Conservation (phyloP, 2,888 invertebrate species). For the Euzetes globulus region DNA sequence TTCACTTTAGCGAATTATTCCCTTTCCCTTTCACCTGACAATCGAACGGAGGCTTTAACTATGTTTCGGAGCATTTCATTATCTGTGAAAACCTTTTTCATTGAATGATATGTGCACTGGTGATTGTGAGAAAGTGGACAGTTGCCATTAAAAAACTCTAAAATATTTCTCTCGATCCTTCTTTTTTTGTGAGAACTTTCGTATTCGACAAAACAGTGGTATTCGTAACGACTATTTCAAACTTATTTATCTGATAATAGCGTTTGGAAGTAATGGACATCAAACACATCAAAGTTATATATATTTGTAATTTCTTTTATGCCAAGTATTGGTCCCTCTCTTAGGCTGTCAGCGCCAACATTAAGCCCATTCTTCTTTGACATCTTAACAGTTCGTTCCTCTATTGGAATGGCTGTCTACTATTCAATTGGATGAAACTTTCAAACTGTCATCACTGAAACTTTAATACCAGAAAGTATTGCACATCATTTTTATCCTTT, state of each 20-base stretch:
- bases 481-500: slow-evolving; percentile 19
- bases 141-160: not conserved
- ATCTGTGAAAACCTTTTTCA: not conserved
- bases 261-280: not conserved
- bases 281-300: slow-evolving; percentile 15
- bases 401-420: not conserved
- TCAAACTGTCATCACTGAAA: slow-evolving; percentile 26
- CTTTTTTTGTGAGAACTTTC: not conserved
- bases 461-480: slow-evolving; percentile 19
- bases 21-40: slow-evolving; percentile 18
- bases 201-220: not conserved
- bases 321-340: not conserved
- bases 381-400: slow-evolving; percentile 19
- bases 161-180: not conserved
- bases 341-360: not conserved
- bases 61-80: not conserved
- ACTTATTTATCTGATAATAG: slow-evolving; percentile 1
- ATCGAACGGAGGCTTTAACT: slow-evolving; percentile 8
- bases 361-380: not conserved
- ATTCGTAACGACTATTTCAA: slow-evolving; percentile 8
- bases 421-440: slow-evolving; percentile 27
- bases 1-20: slow-evolving; percentile 14
- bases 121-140: slow-evolving; percentile 25
- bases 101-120: not conserved
- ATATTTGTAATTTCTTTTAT: slow-evolving; percentile 7